Conservation (phyloP, 2,797 vertebrate genomes). For the Liasis olivaceus region DNA sequence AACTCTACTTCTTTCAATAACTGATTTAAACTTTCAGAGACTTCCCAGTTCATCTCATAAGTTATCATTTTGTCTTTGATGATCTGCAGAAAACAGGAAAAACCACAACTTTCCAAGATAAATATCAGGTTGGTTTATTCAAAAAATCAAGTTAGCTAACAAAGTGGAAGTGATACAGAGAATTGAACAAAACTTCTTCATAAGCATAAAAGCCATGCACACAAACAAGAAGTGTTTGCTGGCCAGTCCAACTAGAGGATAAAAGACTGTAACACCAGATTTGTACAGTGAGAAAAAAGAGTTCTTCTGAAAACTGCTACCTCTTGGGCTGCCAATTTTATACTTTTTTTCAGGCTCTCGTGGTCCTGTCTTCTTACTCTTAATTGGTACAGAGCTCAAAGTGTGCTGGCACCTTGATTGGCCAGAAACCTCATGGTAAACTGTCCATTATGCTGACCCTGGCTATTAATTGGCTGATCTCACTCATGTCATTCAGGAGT, state of each 20-base stretch:
- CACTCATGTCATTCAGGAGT: no score
- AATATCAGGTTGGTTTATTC: not conserved
- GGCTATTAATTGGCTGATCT: no score
- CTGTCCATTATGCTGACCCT: no score
- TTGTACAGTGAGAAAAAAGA: not conserved
- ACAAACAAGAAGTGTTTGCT: not conserved
- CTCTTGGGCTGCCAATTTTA: no score
- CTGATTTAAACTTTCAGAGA: not conserved
- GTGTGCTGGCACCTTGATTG: no score
- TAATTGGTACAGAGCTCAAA: no score
- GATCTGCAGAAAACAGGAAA: not conserved
- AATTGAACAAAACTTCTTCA: not conserved
- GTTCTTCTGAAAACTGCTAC: not conserved
- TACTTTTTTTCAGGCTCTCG: no score
- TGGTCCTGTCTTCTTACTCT: no score
- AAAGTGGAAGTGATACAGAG: not conserved
- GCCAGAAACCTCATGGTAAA: no score
- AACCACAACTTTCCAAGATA: not conserved
- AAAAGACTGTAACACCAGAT: not conserved
- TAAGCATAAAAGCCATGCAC: not conserved
- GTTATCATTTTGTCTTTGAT: not conserved
- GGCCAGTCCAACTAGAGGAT: not conserved
- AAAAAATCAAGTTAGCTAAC: not conserved
- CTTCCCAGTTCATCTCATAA: not conserved
- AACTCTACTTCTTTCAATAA: not conserved